Conservation (phyloP, 2,888 invertebrate species). For the Unio pictorum region DNA sequence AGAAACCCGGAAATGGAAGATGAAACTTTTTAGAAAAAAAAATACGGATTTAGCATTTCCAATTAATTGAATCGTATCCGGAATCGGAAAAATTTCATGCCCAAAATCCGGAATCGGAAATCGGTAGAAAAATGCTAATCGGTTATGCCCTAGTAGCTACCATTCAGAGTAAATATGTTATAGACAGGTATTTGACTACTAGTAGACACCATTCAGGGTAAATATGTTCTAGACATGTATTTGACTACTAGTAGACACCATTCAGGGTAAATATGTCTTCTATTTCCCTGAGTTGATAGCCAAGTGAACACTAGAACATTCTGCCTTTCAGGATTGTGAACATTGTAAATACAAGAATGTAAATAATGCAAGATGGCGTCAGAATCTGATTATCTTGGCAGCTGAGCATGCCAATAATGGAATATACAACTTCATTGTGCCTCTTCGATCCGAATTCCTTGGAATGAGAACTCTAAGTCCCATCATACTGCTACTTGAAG, state of each 20-base stretch:
- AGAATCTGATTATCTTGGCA: conserved; percentile 95
- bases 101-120: no score
- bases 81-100: no score
- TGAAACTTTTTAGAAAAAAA: no score
- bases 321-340: conserved; percentile 82
- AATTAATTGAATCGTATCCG: no score
- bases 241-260: neutral
- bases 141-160: no score
- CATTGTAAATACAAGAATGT: conserved; percentile 95
- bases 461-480: conserved; percentile 95
- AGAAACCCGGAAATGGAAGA: no score
- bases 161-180: no score
- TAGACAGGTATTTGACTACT: neutral
- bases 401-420: conserved; percentile 97
- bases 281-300: neutral
- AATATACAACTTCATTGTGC: conserved; percentile 98
- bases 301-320: no score
- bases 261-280: neutral
- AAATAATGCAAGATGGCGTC: conserved; percentile 94
- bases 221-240: no score
- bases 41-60: no score
- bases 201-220: neutral
- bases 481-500: conserved; percentile 92
- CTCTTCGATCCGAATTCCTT: conserved; percentile 94
- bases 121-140: no score